Evolutionary conservation across 1,140 invertebrate species (phyloP).

Genomic region (Teleopsis dalmanni): DNA sequence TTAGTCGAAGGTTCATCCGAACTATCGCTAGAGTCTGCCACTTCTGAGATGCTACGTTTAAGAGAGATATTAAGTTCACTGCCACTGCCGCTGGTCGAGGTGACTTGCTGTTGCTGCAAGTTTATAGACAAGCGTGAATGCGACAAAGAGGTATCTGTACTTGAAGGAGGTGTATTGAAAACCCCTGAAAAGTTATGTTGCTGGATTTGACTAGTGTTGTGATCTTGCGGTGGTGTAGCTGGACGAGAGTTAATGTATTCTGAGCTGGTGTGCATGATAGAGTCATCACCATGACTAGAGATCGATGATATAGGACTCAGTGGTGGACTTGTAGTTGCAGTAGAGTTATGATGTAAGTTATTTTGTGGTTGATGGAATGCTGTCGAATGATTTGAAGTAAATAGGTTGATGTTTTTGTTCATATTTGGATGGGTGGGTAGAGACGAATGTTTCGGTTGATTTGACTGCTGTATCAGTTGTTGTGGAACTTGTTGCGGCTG

Average conservation of each 20-base stretch:
- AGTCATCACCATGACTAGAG: conserved; percentile 51
- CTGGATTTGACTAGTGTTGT: not conserved
- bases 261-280: conserved; percentile 23
- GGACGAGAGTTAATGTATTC: conserved; percentile 8
- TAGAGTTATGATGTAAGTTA: conserved; percentile 22
- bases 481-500: conserved; percentile 7
- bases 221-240: conserved; percentile 12
- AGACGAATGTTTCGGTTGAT: not conserved
- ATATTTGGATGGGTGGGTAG: not conserved
- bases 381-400: conserved; percentile 12
- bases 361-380: not conserved
- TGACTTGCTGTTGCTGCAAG: conserved; percentile 41
- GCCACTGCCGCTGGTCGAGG: conserved; percentile 33
- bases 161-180: conserved; percentile 34
- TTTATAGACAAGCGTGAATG: conserved; percentile 14
- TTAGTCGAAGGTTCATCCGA: conserved; percentile 31
- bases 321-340: conserved; percentile 50
- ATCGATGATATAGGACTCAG: conserved; percentile 58
- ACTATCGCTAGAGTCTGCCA: conserved; percentile 34
- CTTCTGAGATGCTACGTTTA: conserved; percentile 23
- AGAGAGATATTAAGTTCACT: conserved; percentile 11
- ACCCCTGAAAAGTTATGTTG: conserved; percentile 33
- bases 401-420: not conserved
- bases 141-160: conserved; percentile 30
- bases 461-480: not conserved